Percentiles rank a stretch among this genome's conserved stretches.
phyloP scores from a whole-genome alignment of 2,888 invertebrate species.

The Diploptera punctata region DNA sequence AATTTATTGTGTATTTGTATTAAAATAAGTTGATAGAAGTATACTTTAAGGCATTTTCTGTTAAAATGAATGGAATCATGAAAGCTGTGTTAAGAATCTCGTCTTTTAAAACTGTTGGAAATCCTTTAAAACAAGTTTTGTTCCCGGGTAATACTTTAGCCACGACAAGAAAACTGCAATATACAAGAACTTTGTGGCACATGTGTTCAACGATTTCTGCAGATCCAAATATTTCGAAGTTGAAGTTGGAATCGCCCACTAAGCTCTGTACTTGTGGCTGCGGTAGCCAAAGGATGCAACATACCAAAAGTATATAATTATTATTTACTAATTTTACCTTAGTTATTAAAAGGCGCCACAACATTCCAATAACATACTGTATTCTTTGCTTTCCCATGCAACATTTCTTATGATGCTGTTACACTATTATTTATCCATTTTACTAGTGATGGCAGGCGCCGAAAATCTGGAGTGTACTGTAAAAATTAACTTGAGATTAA shows the following conservation, averaged over 20 bases:
- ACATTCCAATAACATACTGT: no score
- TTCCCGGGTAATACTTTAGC: slow-evolving; percentile 53
- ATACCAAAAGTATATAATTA: slow-evolving; percentile 70
- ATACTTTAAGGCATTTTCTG: no score
- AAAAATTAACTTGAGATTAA: no score
- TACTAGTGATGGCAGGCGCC: no score
- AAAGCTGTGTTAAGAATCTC: slow-evolving; percentile 64
- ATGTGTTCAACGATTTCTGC: slow-evolving; percentile 62
- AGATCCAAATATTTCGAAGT: slow-evolving; percentile 45
- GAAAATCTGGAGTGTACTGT: no score
- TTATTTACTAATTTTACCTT: no score
- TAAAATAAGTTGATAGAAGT: no score
- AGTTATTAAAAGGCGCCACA: no score
- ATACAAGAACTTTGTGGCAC: slow-evolving; percentile 75
- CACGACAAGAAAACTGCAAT: slow-evolving; percentile 65
- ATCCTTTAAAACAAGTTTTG: slow-evolving; percentile 50
- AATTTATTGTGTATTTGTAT: no score
- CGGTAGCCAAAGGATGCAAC: slow-evolving; percentile 67
- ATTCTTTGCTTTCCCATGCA: no score
- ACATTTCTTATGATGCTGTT: no score
- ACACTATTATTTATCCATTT: no score
- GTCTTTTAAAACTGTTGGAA: slow-evolving; percentile 51
- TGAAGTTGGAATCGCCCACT: slow-evolving; percentile 62
- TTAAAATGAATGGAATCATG: slow-evolving; percentile 73
- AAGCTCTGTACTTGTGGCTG: slow-evolving; percentile 74